Evolutionary conservation across 2,113 vertebrate species (phyloP).

Genomic region (Catharus fuscescens): DNA sequence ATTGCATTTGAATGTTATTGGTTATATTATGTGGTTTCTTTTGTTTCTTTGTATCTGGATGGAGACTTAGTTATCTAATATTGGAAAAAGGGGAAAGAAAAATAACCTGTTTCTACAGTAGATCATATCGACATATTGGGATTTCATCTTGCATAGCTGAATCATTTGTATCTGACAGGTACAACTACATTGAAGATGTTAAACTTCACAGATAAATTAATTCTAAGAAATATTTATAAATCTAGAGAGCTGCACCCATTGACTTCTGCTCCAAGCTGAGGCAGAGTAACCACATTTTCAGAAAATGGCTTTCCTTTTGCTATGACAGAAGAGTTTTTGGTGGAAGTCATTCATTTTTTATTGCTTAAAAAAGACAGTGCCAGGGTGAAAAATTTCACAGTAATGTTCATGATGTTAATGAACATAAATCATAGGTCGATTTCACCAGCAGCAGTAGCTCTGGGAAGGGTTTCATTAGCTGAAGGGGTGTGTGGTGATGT

Average conservation of each 20-base stretch:
- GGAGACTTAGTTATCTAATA: constrained; percentile 23
- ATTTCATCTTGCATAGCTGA: constrained; percentile 45
- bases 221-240: constrained; percentile 46
- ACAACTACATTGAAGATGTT: constrained; percentile 20
- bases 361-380: constrained; percentile 16
- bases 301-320: constrained; percentile 5
- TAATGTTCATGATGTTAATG: constrained; percentile 35
- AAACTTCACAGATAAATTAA: constrained; percentile 50
- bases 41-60: constrained; percentile 49
- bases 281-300: constrained; percentile 24
- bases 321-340: constrained; percentile 43
- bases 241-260: neutral
- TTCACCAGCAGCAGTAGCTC: neutral
- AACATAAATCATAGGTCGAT: neutral
- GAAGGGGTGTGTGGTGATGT: neutral
- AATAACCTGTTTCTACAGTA: constrained; percentile 25
- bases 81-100: constrained; percentile 38
- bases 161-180: constrained; percentile 62
- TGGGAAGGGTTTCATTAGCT: neutral
- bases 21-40: constrained; percentile 21
- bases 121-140: constrained; percentile 45
- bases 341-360: constrained; percentile 45
- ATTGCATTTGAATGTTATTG: neutral
- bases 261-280: constrained; percentile 3
- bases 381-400: constrained; percentile 6